phyloP scores from a whole-genome alignment of 2,113 vertebrate species.

The Hepsetus odoe region DNA sequence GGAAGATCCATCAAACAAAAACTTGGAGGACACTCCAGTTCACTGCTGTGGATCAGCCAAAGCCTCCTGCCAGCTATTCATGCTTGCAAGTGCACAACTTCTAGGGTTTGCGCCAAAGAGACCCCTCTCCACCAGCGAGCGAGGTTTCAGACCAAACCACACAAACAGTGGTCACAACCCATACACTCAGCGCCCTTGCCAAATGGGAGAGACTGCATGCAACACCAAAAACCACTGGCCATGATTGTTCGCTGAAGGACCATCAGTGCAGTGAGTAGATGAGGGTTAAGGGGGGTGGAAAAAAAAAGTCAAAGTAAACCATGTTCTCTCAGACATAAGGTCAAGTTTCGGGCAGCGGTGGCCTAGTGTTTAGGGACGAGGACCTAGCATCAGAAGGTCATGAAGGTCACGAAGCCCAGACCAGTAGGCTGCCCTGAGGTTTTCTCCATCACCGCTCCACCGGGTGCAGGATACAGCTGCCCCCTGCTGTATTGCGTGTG shows the following conservation, averaged over 20 bases:
- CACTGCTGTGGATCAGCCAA: neutral
- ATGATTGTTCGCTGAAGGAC: slow-evolving; percentile 57
- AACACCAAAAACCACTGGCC: slow-evolving; percentile 66
- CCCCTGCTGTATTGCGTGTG: no score
- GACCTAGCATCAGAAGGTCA: no score
- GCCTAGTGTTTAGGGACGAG: no score
- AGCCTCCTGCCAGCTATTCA: slow-evolving; percentile 56
- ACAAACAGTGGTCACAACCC: slow-evolving; percentile 69
- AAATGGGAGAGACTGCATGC: slow-evolving; percentile 68
- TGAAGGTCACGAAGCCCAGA: no score
- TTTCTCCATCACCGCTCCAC: no score
- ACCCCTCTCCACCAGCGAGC: slow-evolving; percentile 51
- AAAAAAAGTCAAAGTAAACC: neutral
- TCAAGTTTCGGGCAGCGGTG: no score
- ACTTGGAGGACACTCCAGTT: slow-evolving; percentile 14
- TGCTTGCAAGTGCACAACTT: slow-evolving; percentile 19
- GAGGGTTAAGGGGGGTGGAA: neutral
- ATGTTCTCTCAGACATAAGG: neutral
- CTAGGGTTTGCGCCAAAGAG: slow-evolving; percentile 10
- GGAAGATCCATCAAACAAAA: slow-evolving; percentile 54
- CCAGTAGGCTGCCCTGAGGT: no score
- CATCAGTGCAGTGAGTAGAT: slow-evolving; percentile 54
- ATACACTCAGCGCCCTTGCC: slow-evolving; percentile 65
- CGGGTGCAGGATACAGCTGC: no score
- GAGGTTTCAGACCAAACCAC: slow-evolving; percentile 67